A percentile compares a stretch with the other conserved stretches of the same genome.
These are phyloP conservation scores for Microplitis deprimator DNA, from an alignment of 2,888 invertebrate species.

Conservation along the genomic window DNA sequence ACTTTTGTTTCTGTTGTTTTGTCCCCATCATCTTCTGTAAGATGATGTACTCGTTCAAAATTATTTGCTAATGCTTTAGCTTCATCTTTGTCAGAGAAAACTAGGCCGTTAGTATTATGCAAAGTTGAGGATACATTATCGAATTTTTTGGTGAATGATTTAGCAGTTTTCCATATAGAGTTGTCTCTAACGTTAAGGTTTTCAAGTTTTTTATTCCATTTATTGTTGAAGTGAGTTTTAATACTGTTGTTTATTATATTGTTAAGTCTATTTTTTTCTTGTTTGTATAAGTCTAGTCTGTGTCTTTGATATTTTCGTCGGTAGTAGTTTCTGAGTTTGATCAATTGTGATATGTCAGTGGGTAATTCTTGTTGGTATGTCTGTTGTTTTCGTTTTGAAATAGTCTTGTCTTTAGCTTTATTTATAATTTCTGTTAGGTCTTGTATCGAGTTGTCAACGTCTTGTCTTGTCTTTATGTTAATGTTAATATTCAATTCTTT, in stretches of 20 bases:
- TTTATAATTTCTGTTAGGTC: too few relatives aligned
- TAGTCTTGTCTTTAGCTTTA: neutral
- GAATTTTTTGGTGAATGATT: slow-evolving; percentile 39
- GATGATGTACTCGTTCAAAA: slow-evolving; percentile 44
- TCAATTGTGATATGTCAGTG: slow-evolving; percentile 22
- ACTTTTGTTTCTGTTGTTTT: slow-evolving; percentile 11
- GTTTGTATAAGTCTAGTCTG: slow-evolving; percentile 9
- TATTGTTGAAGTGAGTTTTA: slow-evolving; percentile 28
- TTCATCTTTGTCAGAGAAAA: slow-evolving; percentile 36
- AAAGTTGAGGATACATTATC: slow-evolving; percentile 35
- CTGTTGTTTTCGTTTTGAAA: neutral
- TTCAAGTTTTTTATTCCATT: slow-evolving; percentile 40
- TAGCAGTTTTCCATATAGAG: slow-evolving; percentile 44
- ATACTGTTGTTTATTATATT: slow-evolving; percentile 30
- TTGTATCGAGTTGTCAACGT: too few relatives aligned
- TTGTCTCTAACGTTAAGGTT: slow-evolving; percentile 39
- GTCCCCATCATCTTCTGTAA: slow-evolving; percentile 42
- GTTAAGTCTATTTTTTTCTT: slow-evolving; percentile 19
- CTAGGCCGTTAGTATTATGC: slow-evolving; percentile 34
- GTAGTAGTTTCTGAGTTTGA: slow-evolving; percentile 34
- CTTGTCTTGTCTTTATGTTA: too few relatives aligned
- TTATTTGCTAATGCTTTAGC: slow-evolving; percentile 41
- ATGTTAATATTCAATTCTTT: too few relatives aligned
- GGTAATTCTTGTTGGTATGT: slow-evolving; percentile 17
- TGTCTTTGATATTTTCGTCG: slow-evolving; percentile 38